These are phyloP conservation scores for Apamea crenata DNA, from an alignment of 2,888 invertebrate genomes.

Conservation along the genomic window DNA sequence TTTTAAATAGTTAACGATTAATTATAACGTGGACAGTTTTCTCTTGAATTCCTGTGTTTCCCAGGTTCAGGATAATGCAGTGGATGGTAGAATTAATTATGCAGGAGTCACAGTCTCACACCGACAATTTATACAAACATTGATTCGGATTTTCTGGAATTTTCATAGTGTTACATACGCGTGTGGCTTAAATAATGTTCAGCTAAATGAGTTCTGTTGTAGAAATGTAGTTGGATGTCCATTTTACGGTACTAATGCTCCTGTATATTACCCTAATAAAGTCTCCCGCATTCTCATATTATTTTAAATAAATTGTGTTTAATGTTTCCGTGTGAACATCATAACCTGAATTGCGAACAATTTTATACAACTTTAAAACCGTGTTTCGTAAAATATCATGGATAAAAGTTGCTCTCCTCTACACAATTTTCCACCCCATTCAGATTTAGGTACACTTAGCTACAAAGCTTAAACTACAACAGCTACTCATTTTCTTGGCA, in stretches of 20 bases:
- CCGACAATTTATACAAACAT: constrained; percentile 13
- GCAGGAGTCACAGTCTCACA: background rate
- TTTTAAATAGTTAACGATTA: constrained; percentile 10
- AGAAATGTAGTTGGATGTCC: background rate
- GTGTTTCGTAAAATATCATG: background rate
- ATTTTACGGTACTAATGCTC: constrained; percentile 3
- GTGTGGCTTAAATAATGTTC: constrained; percentile 26
- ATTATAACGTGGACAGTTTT: constrained; percentile 1
- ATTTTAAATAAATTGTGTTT: constrained; percentile 12
- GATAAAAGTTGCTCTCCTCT: background rate
- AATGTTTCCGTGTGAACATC: background rate
- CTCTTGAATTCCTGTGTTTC: background rate
- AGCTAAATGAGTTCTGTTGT: constrained; percentile 30
- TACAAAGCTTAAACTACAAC: background rate
- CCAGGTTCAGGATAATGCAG: background rate
- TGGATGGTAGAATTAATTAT: constrained; percentile 13
- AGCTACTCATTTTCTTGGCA: background rate
- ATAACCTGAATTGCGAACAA: background rate
- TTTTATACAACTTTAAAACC: background rate
- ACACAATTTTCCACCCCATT: background rate
- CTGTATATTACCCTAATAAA: constrained; percentile 14
- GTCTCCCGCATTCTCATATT: constrained; percentile 1
- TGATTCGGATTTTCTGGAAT: constrained; percentile 17
- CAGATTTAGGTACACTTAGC: background rate
- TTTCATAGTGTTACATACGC: constrained; percentile 4